These are phyloP conservation scores for Toxotes lorentzi DNA, from an alignment of 2,797 vertebrate species.

Conservation along the genomic window DNA sequence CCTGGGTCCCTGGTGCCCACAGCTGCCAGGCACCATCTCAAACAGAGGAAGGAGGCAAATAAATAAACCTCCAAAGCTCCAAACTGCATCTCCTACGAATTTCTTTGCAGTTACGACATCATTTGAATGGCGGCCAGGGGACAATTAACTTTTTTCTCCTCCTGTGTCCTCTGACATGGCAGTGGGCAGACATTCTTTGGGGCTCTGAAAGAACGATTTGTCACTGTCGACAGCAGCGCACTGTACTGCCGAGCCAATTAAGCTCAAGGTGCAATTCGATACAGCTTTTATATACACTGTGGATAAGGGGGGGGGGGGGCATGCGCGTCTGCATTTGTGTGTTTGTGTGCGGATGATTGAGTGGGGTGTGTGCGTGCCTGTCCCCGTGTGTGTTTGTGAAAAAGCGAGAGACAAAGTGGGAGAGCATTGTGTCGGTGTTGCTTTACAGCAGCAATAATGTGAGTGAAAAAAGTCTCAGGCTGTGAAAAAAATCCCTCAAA, in stretches of 20 bases:
- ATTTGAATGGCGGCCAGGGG: constrained; percentile 76
- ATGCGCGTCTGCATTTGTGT: constrained; percentile 60
- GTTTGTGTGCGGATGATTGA: constrained; percentile 72
- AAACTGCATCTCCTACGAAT: constrained; percentile 69
- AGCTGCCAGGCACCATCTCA: constrained; percentile 62
- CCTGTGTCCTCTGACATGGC: constrained; percentile 76
- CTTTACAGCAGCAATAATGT: constrained; percentile 69
- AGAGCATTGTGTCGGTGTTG: constrained; percentile 76
- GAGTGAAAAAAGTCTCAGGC: constrained; percentile 47
- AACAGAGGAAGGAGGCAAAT: constrained; percentile 77
- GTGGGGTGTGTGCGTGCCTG: constrained; percentile 45
- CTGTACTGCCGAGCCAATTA: constrained; percentile 85
- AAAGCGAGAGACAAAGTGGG: constrained; percentile 65
- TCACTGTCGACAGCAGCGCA: constrained; percentile 83
- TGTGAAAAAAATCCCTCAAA: constrained; percentile 55
- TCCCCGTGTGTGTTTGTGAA: constrained; percentile 52
- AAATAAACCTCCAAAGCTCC: constrained; percentile 72
- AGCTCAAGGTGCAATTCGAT: constrained; percentile 85
- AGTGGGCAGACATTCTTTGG: constrained; percentile 77
- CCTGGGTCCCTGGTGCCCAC: constrained; percentile 52
- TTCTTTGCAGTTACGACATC: constrained; percentile 79
- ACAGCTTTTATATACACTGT: constrained; percentile 84
- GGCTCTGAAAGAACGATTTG: constrained; percentile 84
- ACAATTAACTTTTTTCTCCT: constrained; percentile 80
- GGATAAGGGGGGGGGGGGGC: constrained; percentile 65